These are phyloP conservation scores for Hyperoodon ampullatus DNA, from an alignment of 2,113 vertebrate species.

Conservation along the genomic window DNA sequence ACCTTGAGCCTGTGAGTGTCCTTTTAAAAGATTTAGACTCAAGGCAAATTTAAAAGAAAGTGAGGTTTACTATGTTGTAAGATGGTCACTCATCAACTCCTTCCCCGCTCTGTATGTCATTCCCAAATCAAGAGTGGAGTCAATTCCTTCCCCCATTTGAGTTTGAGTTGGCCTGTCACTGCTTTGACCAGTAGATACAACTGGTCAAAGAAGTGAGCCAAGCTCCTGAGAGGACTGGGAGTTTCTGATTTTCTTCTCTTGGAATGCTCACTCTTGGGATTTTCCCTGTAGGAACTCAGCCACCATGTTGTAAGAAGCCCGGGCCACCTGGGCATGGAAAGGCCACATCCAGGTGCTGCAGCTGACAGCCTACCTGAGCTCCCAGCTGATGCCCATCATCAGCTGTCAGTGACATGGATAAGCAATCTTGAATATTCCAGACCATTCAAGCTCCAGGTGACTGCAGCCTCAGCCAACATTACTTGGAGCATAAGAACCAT, in stretches of 20 bases:
- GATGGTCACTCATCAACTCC: background rate
- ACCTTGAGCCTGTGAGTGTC: background rate
- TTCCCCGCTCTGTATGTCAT: background rate
- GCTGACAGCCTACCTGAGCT: background rate
- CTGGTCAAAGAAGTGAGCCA: background rate
- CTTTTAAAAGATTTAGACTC: background rate
- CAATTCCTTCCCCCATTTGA: background rate
- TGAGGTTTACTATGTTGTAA: background rate
- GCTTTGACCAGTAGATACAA: background rate
- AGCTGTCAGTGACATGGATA: background rate
- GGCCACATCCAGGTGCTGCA: background rate
- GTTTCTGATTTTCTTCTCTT: background rate
- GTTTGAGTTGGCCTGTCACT: background rate
- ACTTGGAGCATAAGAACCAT: background rate
- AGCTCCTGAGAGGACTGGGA: background rate
- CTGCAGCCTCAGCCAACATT: background rate
- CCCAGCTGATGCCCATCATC: background rate
- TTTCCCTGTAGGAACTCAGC: background rate
- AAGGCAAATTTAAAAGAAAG: background rate
- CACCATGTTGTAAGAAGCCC: background rate
- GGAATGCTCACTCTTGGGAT: background rate
- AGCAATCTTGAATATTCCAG: background rate
- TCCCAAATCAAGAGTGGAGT: background rate
- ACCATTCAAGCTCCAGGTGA: background rate
- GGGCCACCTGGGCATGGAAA: accelerated